Evolutionary conservation across 2,113 vertebrate species (phyloP).

Genomic region (Megaceryle maxima): DNA sequence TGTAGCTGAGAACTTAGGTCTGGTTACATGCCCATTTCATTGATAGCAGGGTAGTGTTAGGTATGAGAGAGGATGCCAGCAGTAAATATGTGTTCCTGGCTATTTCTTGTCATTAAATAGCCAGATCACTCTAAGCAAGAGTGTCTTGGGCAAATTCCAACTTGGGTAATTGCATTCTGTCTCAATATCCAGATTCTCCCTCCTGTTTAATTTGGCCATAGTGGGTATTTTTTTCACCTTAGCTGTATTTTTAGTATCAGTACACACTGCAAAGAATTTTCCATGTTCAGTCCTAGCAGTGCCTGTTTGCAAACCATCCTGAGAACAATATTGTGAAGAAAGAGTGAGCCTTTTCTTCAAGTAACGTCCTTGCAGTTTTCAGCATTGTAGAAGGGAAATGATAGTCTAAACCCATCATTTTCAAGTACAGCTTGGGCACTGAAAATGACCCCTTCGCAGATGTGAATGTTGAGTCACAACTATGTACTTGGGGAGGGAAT

Average conservation of each 20-base stretch:
- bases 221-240: conserved; percentile 37
- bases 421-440: neutral
- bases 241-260: conserved; percentile 29
- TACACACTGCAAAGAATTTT: neutral
- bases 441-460: neutral
- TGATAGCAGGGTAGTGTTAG: neutral
- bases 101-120: conserved; percentile 33
- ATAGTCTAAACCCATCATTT: neutral
- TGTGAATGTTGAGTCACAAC: neutral
- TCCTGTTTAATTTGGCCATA: neutral
- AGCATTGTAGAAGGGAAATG: neutral
- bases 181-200: conserved; percentile 5
- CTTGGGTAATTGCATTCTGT: conserved; percentile 30
- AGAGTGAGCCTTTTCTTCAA: neutral
- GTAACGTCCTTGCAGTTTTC: neutral
- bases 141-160: conserved; percentile 32
- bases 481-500: neutral
- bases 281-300: neutral
- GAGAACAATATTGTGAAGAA: neutral
- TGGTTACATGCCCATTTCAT: neutral
- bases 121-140: neutral
- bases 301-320: neutral
- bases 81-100: neutral
- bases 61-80: neutral
- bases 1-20: neutral